Evolutionary conservation across 2,113 vertebrate species (phyloP).

Genomic region (Monarcha castaneiventris): DNA sequence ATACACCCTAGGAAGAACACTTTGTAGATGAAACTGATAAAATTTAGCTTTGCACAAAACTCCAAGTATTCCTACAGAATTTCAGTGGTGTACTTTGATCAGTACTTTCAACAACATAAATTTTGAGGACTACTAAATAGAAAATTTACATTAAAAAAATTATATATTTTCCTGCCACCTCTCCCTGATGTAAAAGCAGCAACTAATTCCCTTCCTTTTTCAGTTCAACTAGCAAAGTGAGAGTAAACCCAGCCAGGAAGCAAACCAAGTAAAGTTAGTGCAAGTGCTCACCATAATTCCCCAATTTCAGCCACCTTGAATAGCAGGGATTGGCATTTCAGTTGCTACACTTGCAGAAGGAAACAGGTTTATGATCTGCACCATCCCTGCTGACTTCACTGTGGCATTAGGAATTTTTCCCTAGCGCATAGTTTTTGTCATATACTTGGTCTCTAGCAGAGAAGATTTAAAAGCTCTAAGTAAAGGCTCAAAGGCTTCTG

Average conservation of each 20-base stretch:
- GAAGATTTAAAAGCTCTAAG: slow-evolving; percentile 14
- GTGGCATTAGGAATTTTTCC: background rate
- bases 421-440: background rate
- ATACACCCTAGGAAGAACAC: background rate
- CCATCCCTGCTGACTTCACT: background rate
- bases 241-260: background rate
- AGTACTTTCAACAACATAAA: background rate
- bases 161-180: background rate
- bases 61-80: background rate
- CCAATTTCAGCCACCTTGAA: background rate
- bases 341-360: background rate
- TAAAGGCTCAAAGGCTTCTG: slow-evolving; percentile 1
- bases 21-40: background rate
- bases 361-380: slow-evolving; percentile 24
- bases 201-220: background rate
- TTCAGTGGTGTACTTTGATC: background rate
- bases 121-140: background rate
- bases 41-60: background rate
- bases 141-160: background rate
- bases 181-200: background rate
- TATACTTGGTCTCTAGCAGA: background rate
- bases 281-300: background rate
- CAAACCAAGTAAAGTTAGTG: background rate
- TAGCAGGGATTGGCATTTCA: background rate
- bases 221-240: background rate